Base-by-base conservation (phyloP, 2,797 vertebrate genomes). In the Corythornis leucogaster region DNA sequence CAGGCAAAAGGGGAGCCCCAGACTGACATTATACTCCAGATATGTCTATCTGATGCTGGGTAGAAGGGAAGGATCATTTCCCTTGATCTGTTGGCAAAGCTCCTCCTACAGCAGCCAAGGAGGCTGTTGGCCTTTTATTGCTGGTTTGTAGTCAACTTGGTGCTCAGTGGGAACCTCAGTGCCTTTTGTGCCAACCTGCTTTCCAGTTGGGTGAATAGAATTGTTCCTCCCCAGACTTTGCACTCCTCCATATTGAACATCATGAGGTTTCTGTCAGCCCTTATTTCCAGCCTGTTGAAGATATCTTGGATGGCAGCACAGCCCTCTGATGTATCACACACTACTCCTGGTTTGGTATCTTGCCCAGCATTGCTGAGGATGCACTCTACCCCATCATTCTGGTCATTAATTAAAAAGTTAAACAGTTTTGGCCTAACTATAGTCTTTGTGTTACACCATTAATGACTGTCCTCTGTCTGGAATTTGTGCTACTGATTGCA, bases 401-500 rank as follows among this genome's bases (percentile, higher is more conserved):
- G n/a, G 5, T n/a, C 33, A 30, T 74, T 78, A 53, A 40, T 55
- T 40, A 54, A 48, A 12, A 31, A 5, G 0, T 18, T 61, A 40
- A 68, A 55, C 0, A 17, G 8, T 28, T 90, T 75, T 76, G 30
- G 15, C 15, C 12, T 21, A 8, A 20, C 33, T 17, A 22, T 12
- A 43, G 9, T 5, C 2, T 5, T 5, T 68, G 30, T 5, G 8
- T 68, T 26, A 40, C 18, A 57, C 7, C 8, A 43, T 9, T 55
- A 24, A 12, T 12, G 5, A 13, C 9, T 61, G 58, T 5, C 4
- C 6, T 61, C 46, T 40, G 3, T 0, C 0, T 68, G 33, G 35
- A 38, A 12, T 79, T 80, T 22, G 7, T 76, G 43, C 10, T 9
- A 11, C 24, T 43, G 30, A 18, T 54, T 46, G 21, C 28, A 89